Conservation (phyloP, 2,113 vertebrate genomes). For the Cricetomys ansorgei region DNA sequence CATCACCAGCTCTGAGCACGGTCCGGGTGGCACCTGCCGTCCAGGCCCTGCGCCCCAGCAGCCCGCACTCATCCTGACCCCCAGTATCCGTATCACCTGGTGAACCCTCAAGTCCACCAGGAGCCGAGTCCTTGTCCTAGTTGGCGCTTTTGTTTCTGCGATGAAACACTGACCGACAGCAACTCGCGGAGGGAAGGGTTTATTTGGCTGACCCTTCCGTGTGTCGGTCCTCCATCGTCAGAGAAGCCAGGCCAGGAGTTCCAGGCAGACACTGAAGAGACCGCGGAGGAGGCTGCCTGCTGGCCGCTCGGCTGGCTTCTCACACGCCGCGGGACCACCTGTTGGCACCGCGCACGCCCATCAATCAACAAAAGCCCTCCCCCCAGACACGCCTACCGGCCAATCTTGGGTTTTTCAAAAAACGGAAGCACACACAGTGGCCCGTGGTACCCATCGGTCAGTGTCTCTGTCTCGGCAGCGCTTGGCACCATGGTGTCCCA, state of each 20-base stretch:
- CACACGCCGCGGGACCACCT: background rate
- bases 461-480: background rate
- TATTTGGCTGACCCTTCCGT: background rate
- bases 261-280: background rate
- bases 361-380: background rate
- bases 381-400: background rate
- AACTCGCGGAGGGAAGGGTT: background rate
- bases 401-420: background rate
- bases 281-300: background rate
- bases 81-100: background rate
- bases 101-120: rapidly evolving
- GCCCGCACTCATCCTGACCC: rapidly evolving
- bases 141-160: background rate
- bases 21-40: background rate
- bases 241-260: background rate
- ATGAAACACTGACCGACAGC: background rate
- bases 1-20: no score
- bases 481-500: no score
- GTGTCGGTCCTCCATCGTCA: background rate
- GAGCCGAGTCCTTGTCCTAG: background rate
- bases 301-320: background rate
- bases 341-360: background rate
- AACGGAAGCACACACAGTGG: background rate
- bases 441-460: background rate
- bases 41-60: background rate